Percentiles rank a stretch among this genome's conserved stretches.
These are phyloP conservation scores for Etheostoma spectabile DNA, from an alignment of 2,113 vertebrate genomes.

Conservation along the genomic window DNA sequence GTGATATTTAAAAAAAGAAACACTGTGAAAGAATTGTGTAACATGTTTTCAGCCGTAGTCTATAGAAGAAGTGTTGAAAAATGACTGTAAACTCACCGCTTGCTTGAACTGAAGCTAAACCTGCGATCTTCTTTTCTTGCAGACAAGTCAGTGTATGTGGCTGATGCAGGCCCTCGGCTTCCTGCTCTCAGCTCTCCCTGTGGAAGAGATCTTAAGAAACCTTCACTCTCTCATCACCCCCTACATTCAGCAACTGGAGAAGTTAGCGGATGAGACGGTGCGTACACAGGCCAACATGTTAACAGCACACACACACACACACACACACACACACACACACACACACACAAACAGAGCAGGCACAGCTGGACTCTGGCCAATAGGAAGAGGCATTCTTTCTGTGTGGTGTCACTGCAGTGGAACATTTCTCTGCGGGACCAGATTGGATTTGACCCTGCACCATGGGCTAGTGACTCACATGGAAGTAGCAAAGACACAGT, in stretches of 20 bases:
- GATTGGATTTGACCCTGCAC: slow-evolving; percentile 80
- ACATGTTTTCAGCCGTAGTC: slow-evolving; percentile 11
- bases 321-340: slow-evolving; percentile 4
- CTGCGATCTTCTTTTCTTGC: slow-evolving; percentile 45
- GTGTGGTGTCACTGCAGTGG: slow-evolving; percentile 74
- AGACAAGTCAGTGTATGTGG: slow-evolving; percentile 99
- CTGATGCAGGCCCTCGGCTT: slow-evolving; percentile 99
- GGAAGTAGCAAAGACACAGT: slow-evolving; percentile 34
- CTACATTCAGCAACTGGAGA: slow-evolving; percentile 98
- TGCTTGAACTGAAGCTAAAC: slow-evolving; percentile 10
- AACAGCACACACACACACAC: slow-evolving; percentile 3
- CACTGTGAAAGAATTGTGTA: slow-evolving; percentile 12
- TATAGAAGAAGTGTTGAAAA: slow-evolving; percentile 3
- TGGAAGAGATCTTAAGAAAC: slow-evolving; percentile 97
- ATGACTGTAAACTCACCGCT: slow-evolving; percentile 4
- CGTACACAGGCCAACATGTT: slow-evolving; percentile 27
- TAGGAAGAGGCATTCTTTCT: slow-evolving; percentile 71
- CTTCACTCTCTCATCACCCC: slow-evolving; percentile 97
- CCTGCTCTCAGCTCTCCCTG: slow-evolving; percentile 96
- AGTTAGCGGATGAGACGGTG: slow-evolving; percentile 95
- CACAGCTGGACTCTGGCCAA: slow-evolving; percentile 70
- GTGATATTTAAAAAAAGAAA: slow-evolving; percentile 28
- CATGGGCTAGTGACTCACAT: slow-evolving; percentile 71
- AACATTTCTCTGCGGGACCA: slow-evolving; percentile 84
- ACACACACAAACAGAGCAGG: slow-evolving; percentile 21